Evolutionary conservation across 64 coral and sea anemone genomes (phyloP).

Genomic region (Astreopora myriophthalma): DNA sequence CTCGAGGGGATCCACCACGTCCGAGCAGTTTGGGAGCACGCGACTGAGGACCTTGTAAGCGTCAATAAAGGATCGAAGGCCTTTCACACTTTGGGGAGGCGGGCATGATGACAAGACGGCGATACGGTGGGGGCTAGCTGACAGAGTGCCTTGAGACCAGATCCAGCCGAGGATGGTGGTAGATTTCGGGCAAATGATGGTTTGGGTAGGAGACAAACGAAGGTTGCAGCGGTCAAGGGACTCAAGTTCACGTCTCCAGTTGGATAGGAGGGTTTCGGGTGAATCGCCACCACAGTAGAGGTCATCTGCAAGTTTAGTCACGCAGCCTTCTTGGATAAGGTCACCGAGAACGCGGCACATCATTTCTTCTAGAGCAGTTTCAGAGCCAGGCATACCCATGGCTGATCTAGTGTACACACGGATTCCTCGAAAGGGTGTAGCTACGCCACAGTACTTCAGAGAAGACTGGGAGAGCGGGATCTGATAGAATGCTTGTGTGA

Average conservation of each 20-base stretch:
- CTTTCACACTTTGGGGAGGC: conserved; percentile 17
- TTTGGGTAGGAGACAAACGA: conserved; percentile 42
- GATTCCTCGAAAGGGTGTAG: conserved; percentile 45
- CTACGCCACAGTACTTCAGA: conserved; percentile 55
- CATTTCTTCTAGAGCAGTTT: conserved; percentile 56
- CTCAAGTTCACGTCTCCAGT: not conserved
- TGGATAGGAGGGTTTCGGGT: conserved; percentile 11
- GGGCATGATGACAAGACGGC: too few species aligned
- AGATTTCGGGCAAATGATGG: conserved; percentile 23
- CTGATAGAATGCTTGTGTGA: conserved; percentile 41
- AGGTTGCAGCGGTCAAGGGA: conserved; percentile 34
- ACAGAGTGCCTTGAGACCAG: conserved; percentile 17
- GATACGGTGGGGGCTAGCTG: conserved; percentile 36
- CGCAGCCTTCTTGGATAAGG: conserved; percentile 23
- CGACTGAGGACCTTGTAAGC: conserved; percentile 54
- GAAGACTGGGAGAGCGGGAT: conserved; percentile 18
- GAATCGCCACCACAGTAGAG: conserved; percentile 34
- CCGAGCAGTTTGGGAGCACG: conserved; percentile 30
- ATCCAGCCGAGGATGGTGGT: conserved; percentile 39
- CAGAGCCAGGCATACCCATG: conserved; percentile 57
- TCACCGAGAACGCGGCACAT: conserved; percentile 60
- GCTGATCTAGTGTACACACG: conserved; percentile 50
- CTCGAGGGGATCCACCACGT: conserved; percentile 26
- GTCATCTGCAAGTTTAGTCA: conserved; percentile 42
- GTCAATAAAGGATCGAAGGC: conserved; percentile 42